phyloP scores from a whole-genome alignment of 2,113 vertebrate genomes.

The Burhinus oedicnemus region DNA sequence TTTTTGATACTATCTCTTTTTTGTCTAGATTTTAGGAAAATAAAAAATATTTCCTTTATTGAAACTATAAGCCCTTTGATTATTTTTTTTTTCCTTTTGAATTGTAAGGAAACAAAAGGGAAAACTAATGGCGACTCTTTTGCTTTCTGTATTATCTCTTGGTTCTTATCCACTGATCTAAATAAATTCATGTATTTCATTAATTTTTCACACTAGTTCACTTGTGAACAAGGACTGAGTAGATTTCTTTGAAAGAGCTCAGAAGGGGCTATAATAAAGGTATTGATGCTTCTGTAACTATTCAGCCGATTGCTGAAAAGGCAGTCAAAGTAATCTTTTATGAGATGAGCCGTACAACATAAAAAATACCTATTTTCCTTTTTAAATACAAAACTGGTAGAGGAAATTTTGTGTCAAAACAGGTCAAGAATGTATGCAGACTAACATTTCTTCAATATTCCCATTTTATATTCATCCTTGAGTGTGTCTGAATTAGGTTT shows the following conservation, averaged over 20 bases:
- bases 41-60: not conserved
- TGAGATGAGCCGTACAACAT: not conserved
- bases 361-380: not conserved
- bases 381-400: not conserved
- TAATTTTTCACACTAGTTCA: not conserved
- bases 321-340: not conserved
- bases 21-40: not conserved
- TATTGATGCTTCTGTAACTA: not conserved
- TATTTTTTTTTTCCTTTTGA: not conserved
- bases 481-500: not conserved
- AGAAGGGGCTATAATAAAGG: not conserved
- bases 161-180: not conserved
- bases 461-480: not conserved
- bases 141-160: not conserved
- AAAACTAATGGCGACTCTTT: not conserved
- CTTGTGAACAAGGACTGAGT: not conserved
- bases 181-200: not conserved
- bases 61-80: not conserved
- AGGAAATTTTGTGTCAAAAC: not conserved
- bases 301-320: not conserved
- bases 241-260: not conserved
- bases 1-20: rapidly evolving
- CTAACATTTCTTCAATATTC: not conserved
- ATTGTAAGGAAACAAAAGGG: not conserved
- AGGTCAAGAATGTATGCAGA: not conserved